Evolutionary conservation across 2,797 vertebrate genomes (phyloP), one percentile per base, ranked within the genome.

Genomic region (Cetoscarus ocellatus): DNA sequence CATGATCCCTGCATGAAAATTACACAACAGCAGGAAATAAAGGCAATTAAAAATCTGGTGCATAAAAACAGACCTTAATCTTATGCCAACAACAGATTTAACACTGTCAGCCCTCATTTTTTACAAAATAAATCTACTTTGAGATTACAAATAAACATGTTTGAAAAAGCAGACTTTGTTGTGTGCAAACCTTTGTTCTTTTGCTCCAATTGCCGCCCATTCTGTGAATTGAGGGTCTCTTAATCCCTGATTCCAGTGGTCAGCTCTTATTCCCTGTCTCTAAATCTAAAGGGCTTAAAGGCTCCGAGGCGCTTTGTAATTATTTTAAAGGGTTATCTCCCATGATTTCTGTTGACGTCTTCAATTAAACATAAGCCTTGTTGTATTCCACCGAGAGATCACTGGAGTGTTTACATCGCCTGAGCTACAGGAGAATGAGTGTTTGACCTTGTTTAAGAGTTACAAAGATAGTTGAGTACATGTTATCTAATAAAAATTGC

Each of bases 281-380:
- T 71, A 59, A 83, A 75, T 77, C 82, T 81, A 63, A 87, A 79
- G 59, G 70, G 77, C 80, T 87, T 80, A 80, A 77, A 73, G 59
- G 80, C 83, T 84, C 73, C 67, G 67, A 75, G 77, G 83, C 73
- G 35, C 57, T 67, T 44, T 71, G 82, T 85, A 75, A 89, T 90
- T 85, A 85, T 88, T 89, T 82, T 76, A 86, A 86, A 84, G 68
- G 61, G 90, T 86, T 85, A 90, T 83, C 75, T 72, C 14, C 40
- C 47, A 36, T 80, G 78, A 79, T 74, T 85, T 82, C 56, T 70
- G 64, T 75, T 73, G 79, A 86, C 75, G 82, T 83, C 70, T 76
- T 83, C 73, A 79, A 82, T 86, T 80, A 85, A 83, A 61, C 3
- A 3, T 18, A 67, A 76, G 64, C 63, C 43, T 39, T 0, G 1